These are phyloP conservation scores for Merops nubicus DNA, from an alignment of 2,113 vertebrate species.

Conservation along the genomic window DNA sequence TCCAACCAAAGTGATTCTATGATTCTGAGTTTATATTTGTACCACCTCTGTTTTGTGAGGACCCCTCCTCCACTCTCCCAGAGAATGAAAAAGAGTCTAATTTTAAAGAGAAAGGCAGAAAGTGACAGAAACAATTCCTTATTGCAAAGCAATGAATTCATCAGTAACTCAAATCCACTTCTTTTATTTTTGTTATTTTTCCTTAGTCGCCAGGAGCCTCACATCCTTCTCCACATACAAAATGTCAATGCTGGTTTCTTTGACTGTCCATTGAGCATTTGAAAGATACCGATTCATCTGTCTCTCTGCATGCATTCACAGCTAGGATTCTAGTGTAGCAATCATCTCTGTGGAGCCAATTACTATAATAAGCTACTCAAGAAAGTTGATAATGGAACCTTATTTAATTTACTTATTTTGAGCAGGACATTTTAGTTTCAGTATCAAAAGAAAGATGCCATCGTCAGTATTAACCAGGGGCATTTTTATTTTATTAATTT, in stretches of 20 bases:
- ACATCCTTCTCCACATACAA: background rate
- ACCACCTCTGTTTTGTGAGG: background rate
- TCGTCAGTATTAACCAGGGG: constrained; percentile 3
- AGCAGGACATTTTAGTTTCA: background rate
- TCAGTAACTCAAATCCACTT: background rate
- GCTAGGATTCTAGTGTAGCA: background rate
- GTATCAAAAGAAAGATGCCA: background rate
- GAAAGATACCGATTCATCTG: background rate
- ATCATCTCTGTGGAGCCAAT: background rate
- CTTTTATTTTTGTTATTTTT: background rate
- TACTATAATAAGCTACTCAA: background rate
- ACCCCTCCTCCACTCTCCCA: background rate
- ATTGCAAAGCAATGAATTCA: background rate
- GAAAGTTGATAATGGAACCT: background rate
- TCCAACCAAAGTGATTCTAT: no score
- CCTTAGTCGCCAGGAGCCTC: background rate
- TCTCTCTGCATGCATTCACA: background rate
- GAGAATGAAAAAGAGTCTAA: background rate
- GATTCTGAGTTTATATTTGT: background rate
- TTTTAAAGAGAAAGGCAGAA: background rate
- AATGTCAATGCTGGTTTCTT: background rate
- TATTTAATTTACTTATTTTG: background rate
- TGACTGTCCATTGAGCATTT: background rate
- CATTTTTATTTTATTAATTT: constrained; percentile 9
- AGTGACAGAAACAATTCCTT: background rate